These are phyloP conservation scores for Tiphia femorata DNA, from an alignment of 2,888 invertebrate genomes.

Conservation along the genomic window DNA sequence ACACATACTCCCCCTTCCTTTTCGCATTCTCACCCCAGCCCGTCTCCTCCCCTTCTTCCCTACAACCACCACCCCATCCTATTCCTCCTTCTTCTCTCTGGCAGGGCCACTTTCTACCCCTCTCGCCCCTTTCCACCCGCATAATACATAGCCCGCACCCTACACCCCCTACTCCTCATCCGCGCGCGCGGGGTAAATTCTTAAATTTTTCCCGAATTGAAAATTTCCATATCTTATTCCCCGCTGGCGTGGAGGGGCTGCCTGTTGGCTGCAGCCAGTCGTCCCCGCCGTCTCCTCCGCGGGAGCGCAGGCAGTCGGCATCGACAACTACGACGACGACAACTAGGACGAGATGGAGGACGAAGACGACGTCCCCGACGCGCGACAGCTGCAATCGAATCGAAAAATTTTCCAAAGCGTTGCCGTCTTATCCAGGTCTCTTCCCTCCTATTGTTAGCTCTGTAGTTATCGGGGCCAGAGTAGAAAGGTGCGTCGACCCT, in stretches of 20 bases:
- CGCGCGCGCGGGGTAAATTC: slow-evolving; percentile 53
- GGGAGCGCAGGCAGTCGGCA: too few species aligned
- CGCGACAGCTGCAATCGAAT: slow-evolving; percentile 54
- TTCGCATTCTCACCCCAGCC: too few species aligned
- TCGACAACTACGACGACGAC: too few species aligned
- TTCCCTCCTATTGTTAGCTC: slow-evolving; percentile 16
- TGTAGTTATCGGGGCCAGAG: slow-evolving; percentile 21
- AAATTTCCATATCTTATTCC: slow-evolving; percentile 57
- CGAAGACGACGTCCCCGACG: too few species aligned
- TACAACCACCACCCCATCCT: slow-evolving; percentile 20
- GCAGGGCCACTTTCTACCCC: slow-evolving; percentile 25
- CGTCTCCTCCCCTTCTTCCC: slow-evolving; percentile 21
- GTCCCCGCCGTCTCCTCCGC: slow-evolving; percentile 21
- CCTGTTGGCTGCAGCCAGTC: slow-evolving; percentile 36
- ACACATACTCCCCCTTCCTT: slow-evolving; percentile 50
- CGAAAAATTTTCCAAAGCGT: slow-evolving; percentile 46
- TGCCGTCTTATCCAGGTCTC: slow-evolving; percentile 19
- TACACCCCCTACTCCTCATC: too few species aligned
- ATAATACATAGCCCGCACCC: slow-evolving; percentile 59
- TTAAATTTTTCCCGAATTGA: slow-evolving; percentile 61
- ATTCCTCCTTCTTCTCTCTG: slow-evolving; percentile 16
- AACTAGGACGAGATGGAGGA: too few species aligned
- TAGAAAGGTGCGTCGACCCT: too few species aligned
- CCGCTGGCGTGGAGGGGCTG: slow-evolving; percentile 27
- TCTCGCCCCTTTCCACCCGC: slow-evolving; percentile 30